Conservation (phyloP, 53 echinoderm and acorn worm species). For the Holothuria leucospilota region DNA sequence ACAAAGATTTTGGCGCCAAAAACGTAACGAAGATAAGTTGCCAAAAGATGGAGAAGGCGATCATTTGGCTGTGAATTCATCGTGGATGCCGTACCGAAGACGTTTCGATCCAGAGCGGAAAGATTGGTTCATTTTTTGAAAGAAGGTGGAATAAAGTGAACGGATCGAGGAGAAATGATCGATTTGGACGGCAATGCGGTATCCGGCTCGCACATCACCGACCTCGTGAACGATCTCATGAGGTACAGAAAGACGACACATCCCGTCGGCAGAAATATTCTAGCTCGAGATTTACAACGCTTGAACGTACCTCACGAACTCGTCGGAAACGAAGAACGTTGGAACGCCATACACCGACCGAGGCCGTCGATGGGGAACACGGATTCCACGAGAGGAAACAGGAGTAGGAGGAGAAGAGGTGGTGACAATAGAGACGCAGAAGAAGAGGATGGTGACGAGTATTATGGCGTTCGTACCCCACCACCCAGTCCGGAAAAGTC, state of each 20-base stretch:
- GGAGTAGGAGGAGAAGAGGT: no score
- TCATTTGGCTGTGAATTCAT: neutral
- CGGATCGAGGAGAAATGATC: neutral
- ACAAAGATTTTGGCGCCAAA: no score
- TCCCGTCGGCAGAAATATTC: neutral
- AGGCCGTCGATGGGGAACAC: neutral
- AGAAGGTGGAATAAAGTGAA: neutral
- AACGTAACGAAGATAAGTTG: no score
- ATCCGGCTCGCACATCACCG: neutral
- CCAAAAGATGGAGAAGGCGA: no score
- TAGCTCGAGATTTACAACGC: neutral
- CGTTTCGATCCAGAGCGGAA: neutral
- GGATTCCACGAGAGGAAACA: no score
- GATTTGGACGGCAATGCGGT: neutral
- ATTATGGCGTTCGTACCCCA: neutral
- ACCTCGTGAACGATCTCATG: neutral
- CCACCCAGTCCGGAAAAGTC: neutral
- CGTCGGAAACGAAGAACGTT: constrained; percentile 12
- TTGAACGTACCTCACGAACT: constrained; percentile 1
- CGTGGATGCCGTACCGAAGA: neutral
- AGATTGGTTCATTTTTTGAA: neutral
- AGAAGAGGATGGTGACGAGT: neutral
- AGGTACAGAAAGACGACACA: neutral
- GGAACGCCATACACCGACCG: neutral
- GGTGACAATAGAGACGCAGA: neutral